phyloP scores from a whole-genome alignment of 2,113 vertebrate species.

The Opisthocomus hoazin region DNA sequence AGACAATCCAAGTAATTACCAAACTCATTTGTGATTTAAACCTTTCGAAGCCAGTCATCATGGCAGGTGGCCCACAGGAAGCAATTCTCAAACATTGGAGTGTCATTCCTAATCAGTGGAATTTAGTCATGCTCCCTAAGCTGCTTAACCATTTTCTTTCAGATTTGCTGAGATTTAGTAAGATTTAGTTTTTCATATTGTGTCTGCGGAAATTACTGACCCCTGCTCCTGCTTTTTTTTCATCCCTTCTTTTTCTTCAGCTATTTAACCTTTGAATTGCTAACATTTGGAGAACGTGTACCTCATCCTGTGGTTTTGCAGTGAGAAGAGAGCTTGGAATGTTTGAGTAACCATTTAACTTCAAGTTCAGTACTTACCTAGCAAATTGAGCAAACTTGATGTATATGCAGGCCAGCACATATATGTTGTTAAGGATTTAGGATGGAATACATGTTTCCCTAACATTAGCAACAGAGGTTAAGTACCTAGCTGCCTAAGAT shows the following conservation, averaged over 20 bases:
- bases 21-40: slow-evolving; percentile 13
- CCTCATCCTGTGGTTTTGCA: background rate
- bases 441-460: background rate
- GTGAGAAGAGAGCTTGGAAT: background rate
- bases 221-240: background rate
- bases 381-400: background rate
- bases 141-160: slow-evolving; percentile 19
- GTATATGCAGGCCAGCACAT: background rate
- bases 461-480: background rate
- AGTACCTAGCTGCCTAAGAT: background rate
- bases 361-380: background rate
- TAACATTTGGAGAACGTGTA: background rate
- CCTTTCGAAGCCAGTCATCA: slow-evolving; percentile 4
- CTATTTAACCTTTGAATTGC: background rate
- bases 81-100: slow-evolving; percentile 4
- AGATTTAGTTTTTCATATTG: background rate
- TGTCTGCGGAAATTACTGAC: background rate
- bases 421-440: background rate
- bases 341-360: background rate
- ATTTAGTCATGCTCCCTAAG: background rate
- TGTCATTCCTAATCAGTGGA: background rate
- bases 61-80: slow-evolving; percentile 25
- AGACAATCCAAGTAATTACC: slow-evolving; percentile 16
- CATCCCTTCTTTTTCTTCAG: background rate
- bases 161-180: slow-evolving; percentile 3